Base-by-base conservation (phyloP, 1,140 invertebrate species). In the Limonius californicus region DNA sequence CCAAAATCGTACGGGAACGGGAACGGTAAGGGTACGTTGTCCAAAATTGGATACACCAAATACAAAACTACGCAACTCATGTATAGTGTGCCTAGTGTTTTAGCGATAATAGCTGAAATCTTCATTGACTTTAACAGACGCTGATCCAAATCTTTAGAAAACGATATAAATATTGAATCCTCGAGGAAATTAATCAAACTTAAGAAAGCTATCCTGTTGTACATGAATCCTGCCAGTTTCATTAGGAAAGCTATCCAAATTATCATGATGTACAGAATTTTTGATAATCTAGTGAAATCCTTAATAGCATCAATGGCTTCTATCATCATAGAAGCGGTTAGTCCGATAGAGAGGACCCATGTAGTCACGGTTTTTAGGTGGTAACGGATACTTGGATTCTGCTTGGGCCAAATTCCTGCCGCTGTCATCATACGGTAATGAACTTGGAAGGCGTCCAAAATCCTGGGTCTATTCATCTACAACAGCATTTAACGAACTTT, bases 181-280 rank as follows among this genome's bases (percentile, higher is more conserved):
- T 61, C 54, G 3, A 61, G 16, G 21, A 39, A 19, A 8, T 32
- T n/a, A 2, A 62, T 45, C 19, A 65, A 27, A 15, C 30, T 30
- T 7, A 54, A 12, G 16, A 62, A 54, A 1, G 19, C n/a, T 2
- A 23, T 27, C 12, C 21, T 21, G 9, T 65, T 14, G 14, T 23
- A 43, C 11, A 16, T 16, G 19, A 62, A 59, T 4, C 45, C 43
- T 14, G 39, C 12, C 21, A 30, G 16, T 39, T 65, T 65, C n/a
- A 59, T 45, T n/a, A 57, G 35, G 23, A 30, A 58, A 0, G 39
- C 43, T 4, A 35, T 54, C 15, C 21, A 12, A 3, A 60, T 56
- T 59, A 54, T 54, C 39, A 58, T 15, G 7, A 56, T 54, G 11
- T 42, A 65, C 3, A 61, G 42, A n/a, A 62, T 50, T 55, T 65